A percentile compares a stretch with the other conserved stretches of the same genome.
Evolutionary conservation across 2,113 vertebrate genomes (phyloP).

Genomic region (Bathybates hornii): DNA sequence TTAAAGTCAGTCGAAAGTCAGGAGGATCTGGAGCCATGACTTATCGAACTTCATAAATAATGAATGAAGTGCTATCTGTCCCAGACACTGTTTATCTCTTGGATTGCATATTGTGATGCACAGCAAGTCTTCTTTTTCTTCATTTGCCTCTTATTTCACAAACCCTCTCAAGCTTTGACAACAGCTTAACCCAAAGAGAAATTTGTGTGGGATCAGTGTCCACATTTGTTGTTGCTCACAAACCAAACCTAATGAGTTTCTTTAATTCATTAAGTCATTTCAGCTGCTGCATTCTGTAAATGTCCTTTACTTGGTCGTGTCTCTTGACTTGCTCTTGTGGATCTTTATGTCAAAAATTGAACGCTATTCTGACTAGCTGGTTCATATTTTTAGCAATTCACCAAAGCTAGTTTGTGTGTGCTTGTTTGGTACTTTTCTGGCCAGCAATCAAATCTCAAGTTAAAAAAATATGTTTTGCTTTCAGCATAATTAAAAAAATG

Average conservation of each 20-base stretch:
- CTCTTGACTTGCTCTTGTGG: neutral
- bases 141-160: neutral
- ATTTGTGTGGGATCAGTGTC: neutral
- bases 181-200: neutral
- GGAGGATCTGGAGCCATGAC: neutral
- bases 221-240: neutral
- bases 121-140: neutral
- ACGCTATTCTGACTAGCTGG: fast-evolving
- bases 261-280: neutral
- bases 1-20: neutral
- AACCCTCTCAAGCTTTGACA: neutral
- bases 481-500: neutral
- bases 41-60: neutral
- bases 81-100: neutral
- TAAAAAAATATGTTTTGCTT: neutral
- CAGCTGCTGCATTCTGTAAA: neutral
- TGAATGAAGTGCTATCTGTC: neutral
- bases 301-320: neutral
- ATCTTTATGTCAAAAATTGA: neutral
- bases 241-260: neutral
- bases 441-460: neutral
- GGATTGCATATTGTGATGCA: neutral
- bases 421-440: neutral
- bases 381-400: neutral
- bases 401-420: neutral